Base-by-base conservation (phyloP, 2,797 vertebrate species). In the Ctenosaura bakeri region DNA sequence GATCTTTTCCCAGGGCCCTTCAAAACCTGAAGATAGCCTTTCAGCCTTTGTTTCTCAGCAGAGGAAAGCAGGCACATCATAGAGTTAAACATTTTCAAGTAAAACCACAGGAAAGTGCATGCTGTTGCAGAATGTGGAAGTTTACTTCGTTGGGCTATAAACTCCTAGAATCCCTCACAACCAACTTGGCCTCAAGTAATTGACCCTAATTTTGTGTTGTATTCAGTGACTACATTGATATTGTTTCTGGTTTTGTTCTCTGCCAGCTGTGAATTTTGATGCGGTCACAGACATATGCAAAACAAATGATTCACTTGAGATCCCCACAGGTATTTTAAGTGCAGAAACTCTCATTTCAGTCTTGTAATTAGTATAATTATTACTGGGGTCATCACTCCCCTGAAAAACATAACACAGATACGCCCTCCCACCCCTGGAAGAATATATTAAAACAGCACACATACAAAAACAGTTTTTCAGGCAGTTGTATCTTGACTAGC, bases 311-410 rank as follows among this genome's bases (percentile, higher is more conserved):
- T 90, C 12, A 18, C 12, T 24, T 59, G 52, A 62, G 62, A 50
- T 16, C 59, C 52, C 32, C 29, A 86, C 42, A 73, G 66, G 42
- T 73, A 73, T 73, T 54, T 3, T 7, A 18, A 42, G n/a, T 38
- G 20, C 82, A 13, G 7, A 73, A 7, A n/a, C 46, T 54, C 8
- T 64, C 38, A 66, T 50, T 79, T 73, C 35, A 42, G 50, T 12
- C 4, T 74, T 10, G 66, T 54, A 73, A 14, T 88, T 83, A 16
- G 50, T 24, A 84, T 2, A 2, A 35, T 7, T 0, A 35, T 3
- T 0, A 84, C 10, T 22, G 71, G 0, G 0, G 59, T 1, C 2
- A 0, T 0, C 66, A 71, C 32, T 77, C 8, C 76, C 50, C 42
- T 32, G 50, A 85, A 29, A 83, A 54, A 0, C 8, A 14, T 86